Percentiles rank a stretch among this genome's conserved stretches.
Evolutionary conservation across 2,113 vertebrate genomes (phyloP).

Genomic region (Leptocoma aspasia): DNA sequence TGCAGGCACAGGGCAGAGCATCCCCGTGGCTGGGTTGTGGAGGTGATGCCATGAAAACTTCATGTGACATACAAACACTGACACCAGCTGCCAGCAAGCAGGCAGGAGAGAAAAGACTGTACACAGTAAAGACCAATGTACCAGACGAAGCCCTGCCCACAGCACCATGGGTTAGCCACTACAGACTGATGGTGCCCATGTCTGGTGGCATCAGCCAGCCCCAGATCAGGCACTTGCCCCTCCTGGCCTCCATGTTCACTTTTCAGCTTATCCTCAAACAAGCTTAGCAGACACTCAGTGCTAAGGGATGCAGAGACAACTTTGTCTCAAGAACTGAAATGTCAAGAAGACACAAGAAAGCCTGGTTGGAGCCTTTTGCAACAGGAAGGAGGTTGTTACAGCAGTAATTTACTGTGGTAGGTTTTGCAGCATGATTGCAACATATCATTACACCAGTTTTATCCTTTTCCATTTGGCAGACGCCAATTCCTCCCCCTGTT

Average conservation of each 20-base stretch:
- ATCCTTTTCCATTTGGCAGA: constrained; percentile 64
- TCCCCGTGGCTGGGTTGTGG: neutral
- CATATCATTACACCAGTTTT: constrained; percentile 57
- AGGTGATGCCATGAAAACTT: neutral
- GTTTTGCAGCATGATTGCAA: constrained; percentile 47
- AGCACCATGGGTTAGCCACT: fast-evolving
- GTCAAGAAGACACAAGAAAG: neutral
- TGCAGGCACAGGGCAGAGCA: neutral
- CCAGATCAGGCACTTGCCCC: neutral
- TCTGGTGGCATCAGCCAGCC: neutral
- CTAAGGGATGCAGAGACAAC: neutral
- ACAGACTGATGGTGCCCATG: fast-evolving
- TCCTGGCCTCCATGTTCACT: neutral
- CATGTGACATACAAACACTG: neutral
- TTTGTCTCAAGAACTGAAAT: neutral
- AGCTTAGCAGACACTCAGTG: neutral
- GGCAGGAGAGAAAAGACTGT: neutral
- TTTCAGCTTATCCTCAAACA: neutral
- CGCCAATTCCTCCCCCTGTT: neutral
- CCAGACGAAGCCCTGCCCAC: neutral
- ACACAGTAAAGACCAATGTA: fast-evolving
- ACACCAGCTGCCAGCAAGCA: neutral
- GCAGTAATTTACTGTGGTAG: constrained; percentile 55
- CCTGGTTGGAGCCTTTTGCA: neutral
- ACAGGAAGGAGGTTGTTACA: constrained; percentile 49